A percentile compares a stretch with the other conserved stretches of the same genome.
Conservation (phyloP, 2,797 vertebrate species). For the Pterois miles region DNA sequence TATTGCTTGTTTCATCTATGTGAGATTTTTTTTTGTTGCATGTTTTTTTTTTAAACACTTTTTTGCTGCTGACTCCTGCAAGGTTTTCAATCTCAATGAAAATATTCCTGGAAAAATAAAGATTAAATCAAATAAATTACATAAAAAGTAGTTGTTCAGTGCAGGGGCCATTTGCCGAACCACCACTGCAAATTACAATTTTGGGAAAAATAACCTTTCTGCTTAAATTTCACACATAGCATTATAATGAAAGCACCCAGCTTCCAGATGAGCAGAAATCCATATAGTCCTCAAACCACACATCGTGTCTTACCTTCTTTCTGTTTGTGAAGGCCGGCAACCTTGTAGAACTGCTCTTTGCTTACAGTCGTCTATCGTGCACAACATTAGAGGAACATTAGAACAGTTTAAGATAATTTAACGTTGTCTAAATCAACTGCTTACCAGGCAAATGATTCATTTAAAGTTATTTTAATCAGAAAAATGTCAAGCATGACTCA, state of each 20-base stretch:
- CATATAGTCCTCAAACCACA: neutral
- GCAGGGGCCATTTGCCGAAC: neutral
- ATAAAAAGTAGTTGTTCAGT: neutral
- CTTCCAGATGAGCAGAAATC: neutral
- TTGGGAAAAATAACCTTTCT: neutral
- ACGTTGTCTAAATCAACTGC: neutral
- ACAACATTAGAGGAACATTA: conserved; percentile 26
- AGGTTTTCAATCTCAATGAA: neutral
- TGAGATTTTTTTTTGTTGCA: neutral
- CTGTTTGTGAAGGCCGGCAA: conserved; percentile 68
- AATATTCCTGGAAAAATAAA: neutral
- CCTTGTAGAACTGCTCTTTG: conserved; percentile 78
- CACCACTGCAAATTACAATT: neutral
- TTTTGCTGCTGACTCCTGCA: neutral
- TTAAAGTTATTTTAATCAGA: neutral
- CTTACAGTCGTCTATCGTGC: conserved; percentile 64
- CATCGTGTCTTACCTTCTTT: conserved; percentile 57
- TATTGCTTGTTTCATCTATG: neutral
- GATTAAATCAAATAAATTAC: neutral
- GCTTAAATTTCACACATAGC: neutral
- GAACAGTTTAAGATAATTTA: neutral
- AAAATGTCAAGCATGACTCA: neutral
- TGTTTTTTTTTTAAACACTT: neutral
- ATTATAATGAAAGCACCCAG: neutral
- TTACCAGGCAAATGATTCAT: neutral